Base-by-base conservation (phyloP, 2,797 vertebrate species). In the Cyclura pinguis region DNA sequence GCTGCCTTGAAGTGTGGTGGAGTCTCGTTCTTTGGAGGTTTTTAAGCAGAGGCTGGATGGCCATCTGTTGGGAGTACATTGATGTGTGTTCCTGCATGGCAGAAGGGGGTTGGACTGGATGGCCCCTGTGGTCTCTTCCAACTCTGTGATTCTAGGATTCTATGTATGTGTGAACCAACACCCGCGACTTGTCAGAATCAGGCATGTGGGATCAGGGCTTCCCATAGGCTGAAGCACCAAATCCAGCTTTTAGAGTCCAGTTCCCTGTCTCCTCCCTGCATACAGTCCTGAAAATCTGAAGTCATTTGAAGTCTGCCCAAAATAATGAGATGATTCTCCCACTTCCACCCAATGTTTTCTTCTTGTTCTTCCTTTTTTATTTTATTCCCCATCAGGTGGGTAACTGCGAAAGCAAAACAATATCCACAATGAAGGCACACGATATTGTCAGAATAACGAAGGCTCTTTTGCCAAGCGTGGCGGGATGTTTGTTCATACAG, bases 391-490 rank as follows among this genome's bases (percentile, higher is more conserved):
- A 55, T 27, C 32, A 83, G 18, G 16, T 55, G 14, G 78, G 20
- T 27, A 80, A 77, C 85, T 55, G 9, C 5, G 32, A 76, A 82
- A 52, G 35, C 62, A 50, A 76, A 74, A 50, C 84, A 64, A 62
- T 47, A 91, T 86, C 35, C 88, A 64, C 91, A 89, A 95, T 72
- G 88, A 95, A 92, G 22, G 88, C 85, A 42, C 72, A 93, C 90
- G 91, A 90, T 82, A 92, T 93, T 84, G 92, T 93, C 90, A 92
- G 87, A 87, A 85, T 88, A 92, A 55, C 88, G 89, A 92, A 94
- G 94, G 88, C 91, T 90, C 92, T 90, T 91, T 95, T 92, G 91
- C 93, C 94, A 94, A 90, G 92, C 90, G 13, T 42, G 86, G 94
- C 89, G 89, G 57, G 89, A 83, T 88, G 86, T 92, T 92, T 89